Conservation (phyloP, 2,113 vertebrate species). For the Hypomesus transpacificus region DNA sequence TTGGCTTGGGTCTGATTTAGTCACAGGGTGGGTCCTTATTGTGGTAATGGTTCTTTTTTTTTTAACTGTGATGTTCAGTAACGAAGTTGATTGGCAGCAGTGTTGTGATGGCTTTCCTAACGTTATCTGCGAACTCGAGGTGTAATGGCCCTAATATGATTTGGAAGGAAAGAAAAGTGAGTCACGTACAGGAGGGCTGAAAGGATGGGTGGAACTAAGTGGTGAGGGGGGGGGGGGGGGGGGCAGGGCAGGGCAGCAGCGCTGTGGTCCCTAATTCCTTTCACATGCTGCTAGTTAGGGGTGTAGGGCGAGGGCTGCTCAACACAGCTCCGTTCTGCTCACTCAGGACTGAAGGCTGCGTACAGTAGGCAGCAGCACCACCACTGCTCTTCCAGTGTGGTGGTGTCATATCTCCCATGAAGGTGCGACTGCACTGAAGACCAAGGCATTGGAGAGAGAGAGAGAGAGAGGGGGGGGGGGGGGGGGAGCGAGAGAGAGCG, state of each 20-base stretch:
- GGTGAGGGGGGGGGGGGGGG: slow-evolving; percentile 4
- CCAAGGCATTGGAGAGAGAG: background rate
- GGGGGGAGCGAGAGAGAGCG: background rate
- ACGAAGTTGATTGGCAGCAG: no score
- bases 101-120: no score
- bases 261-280: slow-evolving; percentile 52
- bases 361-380: background rate
- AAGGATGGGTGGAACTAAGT: slow-evolving; percentile 26
- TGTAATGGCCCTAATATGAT: no score
- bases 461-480: background rate
- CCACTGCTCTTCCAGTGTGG: slow-evolving; percentile 1
- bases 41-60: no score
- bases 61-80: no score
- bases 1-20: no score
- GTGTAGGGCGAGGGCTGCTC: slow-evolving; percentile 31
- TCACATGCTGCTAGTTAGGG: slow-evolving; percentile 69
- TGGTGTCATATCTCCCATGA: slow-evolving; percentile 44
- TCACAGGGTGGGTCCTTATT: no score
- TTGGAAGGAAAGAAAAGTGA: no score
- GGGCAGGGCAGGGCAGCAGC: slow-evolving; percentile 9
- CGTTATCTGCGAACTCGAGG: no score
- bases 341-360: background rate
- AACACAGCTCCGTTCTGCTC: slow-evolving; percentile 9
- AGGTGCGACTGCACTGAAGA: slow-evolving; percentile 32
- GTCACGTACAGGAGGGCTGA: background rate